These are phyloP conservation scores for Boulengeromyrus knoepffleri DNA, from an alignment of 2,113 vertebrate genomes.

Conservation along the genomic window DNA sequence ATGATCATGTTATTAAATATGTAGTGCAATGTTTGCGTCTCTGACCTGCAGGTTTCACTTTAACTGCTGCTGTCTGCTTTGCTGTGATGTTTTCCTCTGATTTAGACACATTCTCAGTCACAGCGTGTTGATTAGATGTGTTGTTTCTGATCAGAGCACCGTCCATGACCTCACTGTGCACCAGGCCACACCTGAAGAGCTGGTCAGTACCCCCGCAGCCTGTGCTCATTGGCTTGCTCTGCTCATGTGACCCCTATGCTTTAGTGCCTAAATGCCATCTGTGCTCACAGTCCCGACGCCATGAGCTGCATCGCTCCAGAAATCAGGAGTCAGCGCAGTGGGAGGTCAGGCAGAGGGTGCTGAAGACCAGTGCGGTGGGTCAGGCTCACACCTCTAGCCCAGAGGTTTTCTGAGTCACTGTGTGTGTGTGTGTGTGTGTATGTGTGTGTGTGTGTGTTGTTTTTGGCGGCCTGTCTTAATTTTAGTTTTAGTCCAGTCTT, in stretches of 20 bases:
- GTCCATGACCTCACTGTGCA: slow-evolving; percentile 77
- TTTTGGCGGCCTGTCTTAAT: too few relatives aligned
- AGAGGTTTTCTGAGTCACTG: slow-evolving; percentile 60
- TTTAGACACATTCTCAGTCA: neutral
- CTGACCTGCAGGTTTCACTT: neutral
- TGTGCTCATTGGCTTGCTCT: neutral
- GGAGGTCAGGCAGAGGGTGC: slow-evolving; percentile 77
- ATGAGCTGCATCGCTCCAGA: slow-evolving; percentile 81
- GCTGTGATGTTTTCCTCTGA: neutral
- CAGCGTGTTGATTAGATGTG: neutral
- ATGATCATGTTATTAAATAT: neutral
- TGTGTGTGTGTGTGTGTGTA: too few relatives aligned
- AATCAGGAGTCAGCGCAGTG: slow-evolving; percentile 73
- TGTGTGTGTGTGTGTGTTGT: neutral
- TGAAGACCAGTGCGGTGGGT: slow-evolving; percentile 61
- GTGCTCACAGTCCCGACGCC: slow-evolving; percentile 63
- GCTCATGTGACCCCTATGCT: neutral
- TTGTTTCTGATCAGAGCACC: slow-evolving; percentile 63
- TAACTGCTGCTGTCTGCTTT: neutral
- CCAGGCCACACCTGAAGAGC: slow-evolving; percentile 73
- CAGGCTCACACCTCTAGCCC: slow-evolving; percentile 57
- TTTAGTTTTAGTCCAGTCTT: too few relatives aligned
- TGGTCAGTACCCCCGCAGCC: slow-evolving; percentile 58
- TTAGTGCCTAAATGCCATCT: neutral
- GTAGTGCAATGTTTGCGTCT: neutral